Evolutionary conservation across 2,797 vertebrate genomes (phyloP), one percentile per base, ranked within the genome.

Genomic region (Poeciliopsis presidionis): DNA sequence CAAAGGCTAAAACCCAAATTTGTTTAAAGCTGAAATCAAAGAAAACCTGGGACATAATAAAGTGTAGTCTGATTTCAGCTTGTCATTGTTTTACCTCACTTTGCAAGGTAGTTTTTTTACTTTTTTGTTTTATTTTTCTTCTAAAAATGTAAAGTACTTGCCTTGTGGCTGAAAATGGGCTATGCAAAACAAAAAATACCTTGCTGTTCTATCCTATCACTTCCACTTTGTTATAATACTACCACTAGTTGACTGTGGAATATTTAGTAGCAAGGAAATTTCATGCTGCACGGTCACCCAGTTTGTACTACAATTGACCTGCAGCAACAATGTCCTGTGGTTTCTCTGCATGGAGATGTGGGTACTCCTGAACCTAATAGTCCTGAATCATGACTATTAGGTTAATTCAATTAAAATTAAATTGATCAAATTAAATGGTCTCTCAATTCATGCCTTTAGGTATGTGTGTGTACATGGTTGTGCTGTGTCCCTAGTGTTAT

Each of bases 1-100:
- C 22, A 25, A 9, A 22, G 22, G 6, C 49, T 20, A 51, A 51
- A 53, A 25, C 2, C 8, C 2, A 25, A 53, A 53, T 4, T 25
- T 25, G 51, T 25, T 53, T 53, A 53, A 53, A 53, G 22, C 51
- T 53, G 22, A 53, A 12, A 79, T 76, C 6, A 77, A 55, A 57
- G 25, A 57, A 57, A 2, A 55, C 3, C 22, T 55, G 25, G 25
- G 25, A n/a, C 53, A 55, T n/a, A 25, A 55, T n/a, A 57, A 57
- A 57, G 53, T 57, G 53, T 13, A n/a, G 11, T 57, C 25, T 57
- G 25, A 28, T 57, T 57, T 28, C n/a, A 55, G n/a, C 25, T 13
- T n/a, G 53, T 55, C 53, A 57, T 57, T 11, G 25, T n/a, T 28
- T 55, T 28, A n/a, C 25, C 53, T 57, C 9, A 57, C 25, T 57